Base-by-base conservation (phyloP, 2,888 invertebrate genomes). In the Steromphala cineraria region DNA sequence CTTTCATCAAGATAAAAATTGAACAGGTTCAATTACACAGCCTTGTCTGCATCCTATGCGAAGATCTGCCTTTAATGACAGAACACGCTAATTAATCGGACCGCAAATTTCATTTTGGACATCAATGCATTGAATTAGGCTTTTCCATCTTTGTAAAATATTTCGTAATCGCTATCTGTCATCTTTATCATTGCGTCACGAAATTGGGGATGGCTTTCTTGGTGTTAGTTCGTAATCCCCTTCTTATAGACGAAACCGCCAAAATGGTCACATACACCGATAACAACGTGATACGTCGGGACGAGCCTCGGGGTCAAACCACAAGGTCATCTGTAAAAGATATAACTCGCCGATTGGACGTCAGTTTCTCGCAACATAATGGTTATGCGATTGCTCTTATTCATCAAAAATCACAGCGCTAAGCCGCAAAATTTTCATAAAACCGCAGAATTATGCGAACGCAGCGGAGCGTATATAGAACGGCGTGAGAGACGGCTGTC, bases 271-370 rank as follows among this genome's bases (percentile, higher is more conserved):
- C 62, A 24, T 62, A 24, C 62, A 62, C 62, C 24, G 62, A 62
- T 62, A 62, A 28, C 28, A 62, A 28, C 62, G 62, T 62, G 62
- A 62, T 62, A 62, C 62, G 62, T 62, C 62, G 28, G 15, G 13
- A 28, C 28, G 62, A 62, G 28, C 10, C 28, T 62, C 62, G 28
- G 28, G 62, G 62, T 62, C 62, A 62, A 62, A 62, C 62, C 62
- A 62, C 62, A 62, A 62, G 62, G 62, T 62, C 62, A 62, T 62
- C 62, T 62, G 62, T 62, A 62, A 62, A 62, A 62, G 62, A 62
- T 62, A 62, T 62, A 62, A 62, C 62, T 62, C 28, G 62, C 62
- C 62, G 62, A 62, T 62, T 62, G 62, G 62, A 24, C 28, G 28
- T 24, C 24, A 62, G 24, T 28, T 62, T 62, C 28, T 62, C 28